These are phyloP conservation scores for Ommatoiulus sabulosus DNA, from an alignment of 2,888 invertebrate species.

Conservation along the genomic window DNA sequence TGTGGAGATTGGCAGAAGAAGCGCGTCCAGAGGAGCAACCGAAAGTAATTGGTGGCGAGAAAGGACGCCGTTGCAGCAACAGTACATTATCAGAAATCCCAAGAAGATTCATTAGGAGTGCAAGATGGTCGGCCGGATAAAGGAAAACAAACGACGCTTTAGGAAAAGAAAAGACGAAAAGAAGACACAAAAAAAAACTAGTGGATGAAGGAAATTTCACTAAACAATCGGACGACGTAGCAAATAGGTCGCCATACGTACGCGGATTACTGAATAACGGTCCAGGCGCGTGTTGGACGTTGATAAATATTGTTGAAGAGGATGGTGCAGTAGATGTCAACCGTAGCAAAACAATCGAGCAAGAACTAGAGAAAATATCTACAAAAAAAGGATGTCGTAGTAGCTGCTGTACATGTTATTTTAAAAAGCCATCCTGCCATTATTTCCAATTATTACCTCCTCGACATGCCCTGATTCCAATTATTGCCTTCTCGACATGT, in stretches of 20 bases:
- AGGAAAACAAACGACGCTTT: background rate
- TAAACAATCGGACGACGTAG: background rate
- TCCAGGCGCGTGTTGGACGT: background rate
- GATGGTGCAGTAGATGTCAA: too few species aligned
- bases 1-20: background rate
- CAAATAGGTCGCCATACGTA: background rate
- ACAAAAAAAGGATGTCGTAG: too few species aligned
- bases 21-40: background rate
- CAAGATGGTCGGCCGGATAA: background rate
- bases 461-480: too few species aligned
- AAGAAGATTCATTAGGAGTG: slow-evolving; percentile 1
- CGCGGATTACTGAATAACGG: background rate
- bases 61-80: background rate
- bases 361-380: too few species aligned
- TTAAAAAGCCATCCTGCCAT: too few species aligned
- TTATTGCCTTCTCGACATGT: too few species aligned
- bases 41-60: background rate
- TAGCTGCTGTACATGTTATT: too few species aligned
- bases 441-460: too few species aligned
- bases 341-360: too few species aligned
- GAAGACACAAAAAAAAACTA: background rate
- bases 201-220: background rate
- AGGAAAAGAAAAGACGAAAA: background rate
- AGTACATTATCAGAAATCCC: background rate
- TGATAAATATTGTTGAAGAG: background rate